Base-by-base conservation (phyloP, 1,140 invertebrate species). In the Babylonia areolata region DNA sequence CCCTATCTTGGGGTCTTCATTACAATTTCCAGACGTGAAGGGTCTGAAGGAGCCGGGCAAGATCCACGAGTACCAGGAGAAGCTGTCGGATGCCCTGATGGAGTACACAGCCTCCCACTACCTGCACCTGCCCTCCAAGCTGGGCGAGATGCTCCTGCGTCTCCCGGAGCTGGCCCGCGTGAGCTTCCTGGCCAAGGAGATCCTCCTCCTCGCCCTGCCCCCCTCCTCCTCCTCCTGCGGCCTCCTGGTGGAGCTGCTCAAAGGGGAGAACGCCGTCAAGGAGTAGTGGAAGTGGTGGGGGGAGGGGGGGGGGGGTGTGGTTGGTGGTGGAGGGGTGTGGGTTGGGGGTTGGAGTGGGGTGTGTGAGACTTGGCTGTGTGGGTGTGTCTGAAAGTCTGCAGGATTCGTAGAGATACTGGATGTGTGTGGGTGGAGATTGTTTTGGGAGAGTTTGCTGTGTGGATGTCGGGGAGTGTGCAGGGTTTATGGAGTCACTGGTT, bases 81-180 rank as follows among this genome's bases (percentile, higher is more conserved):
- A 98, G 93, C 97, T 98, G 37, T 95, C 98, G 46, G 97, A 98
- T 93, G 97, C 98, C 28, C 94, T 99, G 75, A 97, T 98, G 93
- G 96, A 97, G 73, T 99, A 99, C 93, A 99, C 98, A 0, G 95
- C 97, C 78, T 96, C 97, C 35, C 97, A 98, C 94, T 99, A 98
- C 95, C 97, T 97, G 15, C 96, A 98, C 89, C 96, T 97, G 94
- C 97, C 97, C 71, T 97, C 97, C 84, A 99, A 99, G 95, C 99
- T 99, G 95, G 98, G 98, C 33, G 98, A 99, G 95, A 95, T 99
- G 23, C 94, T 99, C 85, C 95, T 99, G 79, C 96, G 98, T 89
- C 98, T 99, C 94, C 98, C 98, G 54, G 98, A 99, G 95, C 95
- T 99, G 87, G 97, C 99, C 94, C 95, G 97, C 91, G 98, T 98